Evolutionary conservation across 2,113 vertebrate genomes (phyloP).

Genomic region (Noturus placidus): DNA sequence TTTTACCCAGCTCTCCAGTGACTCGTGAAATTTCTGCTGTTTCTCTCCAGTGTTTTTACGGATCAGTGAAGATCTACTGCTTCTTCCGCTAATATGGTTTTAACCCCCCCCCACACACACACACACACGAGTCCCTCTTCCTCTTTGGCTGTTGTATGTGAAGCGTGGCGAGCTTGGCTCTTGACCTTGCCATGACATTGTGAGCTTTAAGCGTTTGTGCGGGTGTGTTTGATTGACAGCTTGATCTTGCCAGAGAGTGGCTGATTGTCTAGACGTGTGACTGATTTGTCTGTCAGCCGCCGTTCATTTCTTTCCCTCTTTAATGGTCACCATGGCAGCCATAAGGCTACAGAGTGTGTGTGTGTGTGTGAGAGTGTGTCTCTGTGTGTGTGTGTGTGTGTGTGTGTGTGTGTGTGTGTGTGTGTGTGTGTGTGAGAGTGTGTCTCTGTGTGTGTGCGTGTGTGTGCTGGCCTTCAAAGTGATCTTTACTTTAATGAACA

Average conservation of each 20-base stretch:
- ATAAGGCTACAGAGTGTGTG: background rate
- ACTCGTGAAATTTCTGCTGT: slow-evolving; percentile 1
- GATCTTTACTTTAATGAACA: slow-evolving; percentile 39
- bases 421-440: slow-evolving; percentile 28
- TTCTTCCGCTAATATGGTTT: background rate
- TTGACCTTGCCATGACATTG: slow-evolving; percentile 21
- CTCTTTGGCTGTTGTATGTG: background rate
- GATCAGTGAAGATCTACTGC: slow-evolving; percentile 1
- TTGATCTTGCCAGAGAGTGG: background rate
- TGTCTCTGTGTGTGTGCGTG: slow-evolving; percentile 31
- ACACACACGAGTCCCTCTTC: background rate
- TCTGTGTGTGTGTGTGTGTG: slow-evolving; percentile 35
- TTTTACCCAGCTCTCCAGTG: background rate
- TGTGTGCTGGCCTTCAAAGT: slow-evolving; percentile 3
- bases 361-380: slow-evolving; percentile 11
- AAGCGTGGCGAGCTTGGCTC: background rate
- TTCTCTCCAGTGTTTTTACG: slow-evolving; percentile 12
- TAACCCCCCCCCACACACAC: background rate
- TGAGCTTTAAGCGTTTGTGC: background rate
- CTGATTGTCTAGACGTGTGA: slow-evolving; percentile 35
- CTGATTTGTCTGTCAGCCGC: slow-evolving; percentile 40
- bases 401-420: slow-evolving; percentile 2
- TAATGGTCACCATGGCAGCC: slow-evolving; percentile 35
- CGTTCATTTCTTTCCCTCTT: slow-evolving; percentile 15
- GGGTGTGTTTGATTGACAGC: slow-evolving; percentile 42